Evolutionary conservation across 2,888 invertebrate species (phyloP).

Genomic region (Melipona bicolor): DNA sequence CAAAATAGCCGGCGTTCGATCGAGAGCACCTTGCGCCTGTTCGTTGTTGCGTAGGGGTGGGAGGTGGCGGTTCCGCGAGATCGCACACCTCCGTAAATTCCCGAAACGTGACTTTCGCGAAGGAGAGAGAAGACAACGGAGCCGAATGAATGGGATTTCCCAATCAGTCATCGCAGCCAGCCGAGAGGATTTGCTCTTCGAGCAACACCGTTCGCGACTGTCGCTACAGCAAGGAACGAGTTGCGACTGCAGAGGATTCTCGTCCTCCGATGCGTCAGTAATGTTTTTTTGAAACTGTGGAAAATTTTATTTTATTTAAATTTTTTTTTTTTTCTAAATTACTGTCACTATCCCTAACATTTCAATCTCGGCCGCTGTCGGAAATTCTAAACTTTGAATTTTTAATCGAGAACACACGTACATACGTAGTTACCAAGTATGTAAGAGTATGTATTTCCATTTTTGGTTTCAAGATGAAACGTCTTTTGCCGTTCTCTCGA

Average conservation of each 20-base stretch:
- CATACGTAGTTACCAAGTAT: too few species aligned
- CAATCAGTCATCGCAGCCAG: slow-evolving; percentile 20
- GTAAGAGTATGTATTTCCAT: too few species aligned
- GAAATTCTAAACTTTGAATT: too few species aligned
- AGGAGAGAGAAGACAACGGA: slow-evolving; percentile 18
- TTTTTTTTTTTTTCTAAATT: too few species aligned
- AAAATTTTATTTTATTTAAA: too few species aligned
- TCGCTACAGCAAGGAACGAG: slow-evolving; percentile 55
- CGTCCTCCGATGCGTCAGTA: neutral
- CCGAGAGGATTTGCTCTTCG: slow-evolving; percentile 42
- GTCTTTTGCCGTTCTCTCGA: too few species aligned
- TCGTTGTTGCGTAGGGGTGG: neutral
- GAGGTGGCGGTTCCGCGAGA: slow-evolving; percentile 34
- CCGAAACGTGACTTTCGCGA: slow-evolving; percentile 62
- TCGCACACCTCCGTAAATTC: slow-evolving; percentile 63
- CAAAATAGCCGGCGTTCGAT: slow-evolving; percentile 52
- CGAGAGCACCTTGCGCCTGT: slow-evolving; percentile 35
- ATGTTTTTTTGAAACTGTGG: too few species aligned
- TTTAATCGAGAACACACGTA: too few species aligned
- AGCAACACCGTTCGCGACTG: slow-evolving; percentile 42
- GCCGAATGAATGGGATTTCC: slow-evolving; percentile 59
- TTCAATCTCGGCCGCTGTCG: too few species aligned
- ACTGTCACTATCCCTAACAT: too few species aligned
- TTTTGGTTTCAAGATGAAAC: too few species aligned
- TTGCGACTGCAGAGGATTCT: slow-evolving; percentile 6